These are phyloP conservation scores for Probaryconus sp. DNA, from an alignment of 1,140 invertebrate genomes.

Conservation along the genomic window DNA sequence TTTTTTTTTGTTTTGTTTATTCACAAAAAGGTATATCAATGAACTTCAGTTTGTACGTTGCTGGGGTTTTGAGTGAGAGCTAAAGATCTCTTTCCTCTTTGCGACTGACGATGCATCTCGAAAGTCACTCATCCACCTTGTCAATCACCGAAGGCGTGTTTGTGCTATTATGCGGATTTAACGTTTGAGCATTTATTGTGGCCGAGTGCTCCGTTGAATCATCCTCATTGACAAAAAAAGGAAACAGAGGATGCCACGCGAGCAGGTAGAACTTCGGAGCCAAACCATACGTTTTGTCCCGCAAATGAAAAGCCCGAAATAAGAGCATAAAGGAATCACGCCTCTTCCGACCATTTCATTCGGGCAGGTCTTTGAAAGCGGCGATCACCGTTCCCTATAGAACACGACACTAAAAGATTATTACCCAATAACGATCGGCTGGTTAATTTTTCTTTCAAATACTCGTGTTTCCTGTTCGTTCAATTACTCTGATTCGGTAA, in stretches of 20 bases:
- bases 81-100: conserved; percentile 9
- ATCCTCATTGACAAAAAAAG: background rate
- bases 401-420: background rate
- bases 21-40: no score
- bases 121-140: conserved; percentile 10
- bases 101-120: background rate
- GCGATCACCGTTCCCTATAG: background rate
- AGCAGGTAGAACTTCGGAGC: conserved; percentile 27
- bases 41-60: no score
- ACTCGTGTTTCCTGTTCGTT: no score
- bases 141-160: conserved; percentile 27
- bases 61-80: no score
- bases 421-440: no score
- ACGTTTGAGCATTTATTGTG: conserved; percentile 7
- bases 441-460: no score
- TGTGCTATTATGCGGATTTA: conserved; percentile 14
- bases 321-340: conserved; percentile 32
- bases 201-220: background rate
- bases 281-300: conserved; percentile 25
- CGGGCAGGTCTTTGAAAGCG: no score
- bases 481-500: no score
- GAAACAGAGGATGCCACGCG: conserved; percentile 31
- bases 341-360: conserved; percentile 26
- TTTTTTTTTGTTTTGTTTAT: no score
- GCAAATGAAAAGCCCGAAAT: conserved; percentile 39